A percentile compares a stretch with the other conserved stretches of the same genome.
phyloP scores from a whole-genome alignment of 1,140 invertebrate genomes.

The Drosophila burlai region DNA sequence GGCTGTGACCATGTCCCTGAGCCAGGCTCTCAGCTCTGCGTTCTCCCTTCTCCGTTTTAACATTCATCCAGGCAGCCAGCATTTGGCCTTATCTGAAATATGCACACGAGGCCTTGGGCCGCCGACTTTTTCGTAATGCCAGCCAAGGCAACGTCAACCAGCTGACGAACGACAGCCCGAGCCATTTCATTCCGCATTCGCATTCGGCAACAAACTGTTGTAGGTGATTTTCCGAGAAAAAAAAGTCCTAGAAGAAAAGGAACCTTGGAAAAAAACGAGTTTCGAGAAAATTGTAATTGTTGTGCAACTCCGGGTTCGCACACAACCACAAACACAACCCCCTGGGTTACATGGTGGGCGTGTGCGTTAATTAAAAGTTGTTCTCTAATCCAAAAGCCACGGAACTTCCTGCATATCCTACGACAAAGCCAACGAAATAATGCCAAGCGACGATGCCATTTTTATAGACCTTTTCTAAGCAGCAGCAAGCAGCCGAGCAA shows the following conservation, averaged over 20 bases:
- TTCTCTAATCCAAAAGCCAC: constrained; percentile 48
- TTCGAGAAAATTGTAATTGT: constrained; percentile 53
- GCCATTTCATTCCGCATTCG: constrained; percentile 32
- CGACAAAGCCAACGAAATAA: constrained; percentile 54
- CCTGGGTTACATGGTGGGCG: constrained; percentile 12
- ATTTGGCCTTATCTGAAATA: constrained; percentile 84
- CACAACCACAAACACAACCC: constrained; percentile 9
- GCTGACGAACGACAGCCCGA: constrained; percentile 44
- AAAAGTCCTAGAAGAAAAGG: neutral
- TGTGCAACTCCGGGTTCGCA: constrained; percentile 49
- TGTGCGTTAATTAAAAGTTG: constrained; percentile 62
- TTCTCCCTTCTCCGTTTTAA: constrained; percentile 32
- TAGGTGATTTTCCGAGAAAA: constrained; percentile 35
- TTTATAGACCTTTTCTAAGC: constrained; percentile 78
- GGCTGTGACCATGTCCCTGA: constrained; percentile 72
- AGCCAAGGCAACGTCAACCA: constrained; percentile 64
- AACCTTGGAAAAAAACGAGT: constrained; percentile 54
- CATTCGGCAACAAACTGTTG: constrained; percentile 52
- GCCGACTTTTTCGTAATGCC: constrained; percentile 68
- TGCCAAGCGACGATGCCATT: constrained; percentile 67
- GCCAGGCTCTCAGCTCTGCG: constrained; percentile 29
- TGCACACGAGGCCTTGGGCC: constrained; percentile 74
- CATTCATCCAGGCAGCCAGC: constrained; percentile 64
- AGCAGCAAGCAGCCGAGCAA: constrained; percentile 27
- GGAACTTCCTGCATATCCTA: constrained; percentile 69